These are phyloP conservation scores for Drosophila lacicola DNA, from an alignment of 2,888 invertebrate genomes.

Conservation along the genomic window DNA sequence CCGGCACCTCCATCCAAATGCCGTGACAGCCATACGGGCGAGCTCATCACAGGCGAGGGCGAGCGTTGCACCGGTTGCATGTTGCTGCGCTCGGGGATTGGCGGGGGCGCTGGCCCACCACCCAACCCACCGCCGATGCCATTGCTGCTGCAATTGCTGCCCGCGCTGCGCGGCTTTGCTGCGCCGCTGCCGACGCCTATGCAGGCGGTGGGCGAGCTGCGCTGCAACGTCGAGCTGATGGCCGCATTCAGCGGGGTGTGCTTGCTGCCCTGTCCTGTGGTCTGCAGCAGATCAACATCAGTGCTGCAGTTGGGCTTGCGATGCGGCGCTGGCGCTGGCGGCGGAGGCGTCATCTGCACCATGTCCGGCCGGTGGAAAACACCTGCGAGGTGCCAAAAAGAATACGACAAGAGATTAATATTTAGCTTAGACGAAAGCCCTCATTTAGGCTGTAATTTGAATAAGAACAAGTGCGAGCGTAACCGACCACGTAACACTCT, in stretches of 20 bases:
- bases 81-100: slow-evolving; percentile 82
- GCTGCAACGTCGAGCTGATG: slow-evolving; percentile 59
- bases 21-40: slow-evolving; percentile 90
- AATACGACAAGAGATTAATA: not conserved
- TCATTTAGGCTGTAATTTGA: too few relatives aligned
- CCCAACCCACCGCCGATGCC: slow-evolving; percentile 33
- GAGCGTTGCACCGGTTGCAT: slow-evolving; percentile 69
- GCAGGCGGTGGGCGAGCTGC: slow-evolving; percentile 61
- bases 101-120: slow-evolving; percentile 68
- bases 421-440: not conserved
- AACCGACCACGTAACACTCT: too few relatives aligned
- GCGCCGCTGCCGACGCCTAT: slow-evolving; percentile 3
- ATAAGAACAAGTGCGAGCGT: too few relatives aligned
- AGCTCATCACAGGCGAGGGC: slow-evolving; percentile 85
- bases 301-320: slow-evolving; percentile 85
- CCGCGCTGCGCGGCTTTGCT: slow-evolving; percentile 48
- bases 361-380: slow-evolving; percentile 84
- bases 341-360: slow-evolving; percentile 88
- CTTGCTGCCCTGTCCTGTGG: slow-evolving; percentile 33
- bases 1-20: slow-evolving; percentile 83
- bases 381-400: slow-evolving; percentile 58
- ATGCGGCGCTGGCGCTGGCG: slow-evolving; percentile 91
- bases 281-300: slow-evolving; percentile 64
- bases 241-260: slow-evolving; percentile 35
- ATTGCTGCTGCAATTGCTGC: slow-evolving; percentile 60